phyloP scores from a whole-genome alignment of 2,113 vertebrate genomes.

The Eptesicus fuscus region DNA sequence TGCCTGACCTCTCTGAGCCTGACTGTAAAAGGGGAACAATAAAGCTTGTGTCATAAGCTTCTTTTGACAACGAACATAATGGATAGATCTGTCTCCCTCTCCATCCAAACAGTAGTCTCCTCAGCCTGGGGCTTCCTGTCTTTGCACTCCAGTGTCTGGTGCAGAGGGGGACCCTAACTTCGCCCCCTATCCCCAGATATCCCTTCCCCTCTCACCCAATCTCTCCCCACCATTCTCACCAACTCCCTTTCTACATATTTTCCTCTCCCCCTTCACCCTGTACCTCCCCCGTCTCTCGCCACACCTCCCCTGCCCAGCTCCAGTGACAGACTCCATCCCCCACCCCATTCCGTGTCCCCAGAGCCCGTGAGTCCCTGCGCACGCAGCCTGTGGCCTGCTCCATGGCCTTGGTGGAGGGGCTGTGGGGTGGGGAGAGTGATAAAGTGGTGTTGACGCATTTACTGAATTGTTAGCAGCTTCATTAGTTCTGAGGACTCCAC shows the following conservation, averaged over 20 bases:
- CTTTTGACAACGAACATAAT: background rate
- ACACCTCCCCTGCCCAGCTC: background rate
- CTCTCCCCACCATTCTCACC: background rate
- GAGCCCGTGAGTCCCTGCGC: background rate
- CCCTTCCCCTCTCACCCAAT: background rate
- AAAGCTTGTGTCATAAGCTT: background rate
- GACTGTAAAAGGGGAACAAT: background rate
- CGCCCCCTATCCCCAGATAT: too few relatives aligned
- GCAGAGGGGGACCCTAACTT: too few relatives aligned
- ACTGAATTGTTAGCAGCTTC: background rate
- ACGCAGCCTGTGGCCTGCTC: background rate
- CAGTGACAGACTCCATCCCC: background rate
- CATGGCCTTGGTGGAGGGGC: rapidly evolving
- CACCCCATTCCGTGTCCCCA: background rate
- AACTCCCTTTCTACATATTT: background rate
- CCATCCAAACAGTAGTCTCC: background rate
- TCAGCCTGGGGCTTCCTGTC: background rate
- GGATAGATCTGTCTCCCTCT: background rate
- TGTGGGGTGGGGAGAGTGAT: too few relatives aligned
- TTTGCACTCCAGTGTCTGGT: background rate
- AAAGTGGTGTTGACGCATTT: background rate
- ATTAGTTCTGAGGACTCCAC: background rate
- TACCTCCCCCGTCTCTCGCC: background rate
- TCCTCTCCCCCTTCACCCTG: background rate
- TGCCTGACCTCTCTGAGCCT: background rate